Base-by-base conservation (phyloP, 1,140 invertebrate species). In the Drosophila cardini region DNA sequence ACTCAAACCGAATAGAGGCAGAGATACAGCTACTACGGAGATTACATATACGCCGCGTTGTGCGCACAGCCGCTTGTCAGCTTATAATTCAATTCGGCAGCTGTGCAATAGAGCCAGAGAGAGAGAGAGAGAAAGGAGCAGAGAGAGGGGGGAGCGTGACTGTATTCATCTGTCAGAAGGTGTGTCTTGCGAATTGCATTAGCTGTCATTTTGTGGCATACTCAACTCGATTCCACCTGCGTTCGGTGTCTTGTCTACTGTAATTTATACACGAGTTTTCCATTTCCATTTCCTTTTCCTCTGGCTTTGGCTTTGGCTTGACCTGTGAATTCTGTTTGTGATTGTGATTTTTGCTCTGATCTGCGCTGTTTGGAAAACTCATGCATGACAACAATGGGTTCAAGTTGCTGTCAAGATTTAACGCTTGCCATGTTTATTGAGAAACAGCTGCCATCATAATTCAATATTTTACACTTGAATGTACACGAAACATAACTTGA, bases 381-480 rank as follows among this genome's bases (percentile, higher is more conserved):
- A 86, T 82, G 72, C 78, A 78, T 82, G 82, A 87, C 82, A 79
- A 64, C 75, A 87, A 87, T 87, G 79, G 81, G 79, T 87, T 87
- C 72, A 87, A 86, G 79, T 83, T 79, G 79, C 83, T 87, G 83
- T 87, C 83, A 83, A 58, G 79, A 86, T 79, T 86, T 87, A 87
- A 86, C 74, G 83, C 78, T 60, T 82, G 64, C 67, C 75, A 63
- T 78, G 72, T 81, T 86, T 89, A 87, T 89, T 83, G 84, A 89
- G 80, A 80, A 87, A 75, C 84, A 87, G 80, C 84, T 87, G 84
- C 84, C 84, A 89, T 87, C 84, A 87, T 87, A 87, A 87, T 89
- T 87, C 84, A 87, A 87, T 87, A 89, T 84, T 89, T 87, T 84
- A 83, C 84, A 84, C 84, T 89, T 80, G 80, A 87, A 84, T 89